phyloP scores from a whole-genome alignment of 35 echinoderm and acorn worm species.

The Hemicentrotus pulcherrimus region DNA sequence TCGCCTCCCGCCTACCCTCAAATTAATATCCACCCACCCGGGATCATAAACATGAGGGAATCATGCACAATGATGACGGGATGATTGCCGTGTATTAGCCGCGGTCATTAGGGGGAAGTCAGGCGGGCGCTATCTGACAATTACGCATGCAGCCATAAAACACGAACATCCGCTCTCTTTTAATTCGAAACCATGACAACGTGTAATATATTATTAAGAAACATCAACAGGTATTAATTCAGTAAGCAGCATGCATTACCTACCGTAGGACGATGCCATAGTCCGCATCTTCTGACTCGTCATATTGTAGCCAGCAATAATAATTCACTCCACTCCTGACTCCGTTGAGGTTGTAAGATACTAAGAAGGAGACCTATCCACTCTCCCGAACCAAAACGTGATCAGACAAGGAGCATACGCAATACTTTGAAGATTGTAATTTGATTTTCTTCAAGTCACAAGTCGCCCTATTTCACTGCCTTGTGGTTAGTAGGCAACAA shows the following conservation, averaged over 20 bases:
- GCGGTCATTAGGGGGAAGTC: not conserved
- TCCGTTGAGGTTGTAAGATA: not conserved
- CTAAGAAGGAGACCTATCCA: not conserved
- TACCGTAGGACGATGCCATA: not conserved
- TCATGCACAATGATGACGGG: not conserved
- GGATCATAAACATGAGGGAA: not conserved
- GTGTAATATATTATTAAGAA: not conserved
- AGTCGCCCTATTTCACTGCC: not conserved
- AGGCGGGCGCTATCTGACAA: not conserved
- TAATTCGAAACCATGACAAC: conserved; percentile 4
- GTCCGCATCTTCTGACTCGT: not conserved
- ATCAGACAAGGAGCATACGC: not conserved
- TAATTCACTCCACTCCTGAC: not conserved
- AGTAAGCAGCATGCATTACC: not conserved
- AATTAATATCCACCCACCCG: not conserved
- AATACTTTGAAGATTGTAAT: not conserved
- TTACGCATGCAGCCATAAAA: not conserved
- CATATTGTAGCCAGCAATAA: not conserved
- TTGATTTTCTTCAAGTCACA: conserved; percentile 6
- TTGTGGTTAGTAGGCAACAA: conserved; percentile 3
- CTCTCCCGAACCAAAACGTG: not conserved
- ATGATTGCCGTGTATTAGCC: not conserved
- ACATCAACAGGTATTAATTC: not conserved
- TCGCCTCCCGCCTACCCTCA: not conserved
- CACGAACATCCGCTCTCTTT: not conserved